Conservation (phyloP, 2,113 vertebrate species). For the Ctenodactylus gundi region DNA sequence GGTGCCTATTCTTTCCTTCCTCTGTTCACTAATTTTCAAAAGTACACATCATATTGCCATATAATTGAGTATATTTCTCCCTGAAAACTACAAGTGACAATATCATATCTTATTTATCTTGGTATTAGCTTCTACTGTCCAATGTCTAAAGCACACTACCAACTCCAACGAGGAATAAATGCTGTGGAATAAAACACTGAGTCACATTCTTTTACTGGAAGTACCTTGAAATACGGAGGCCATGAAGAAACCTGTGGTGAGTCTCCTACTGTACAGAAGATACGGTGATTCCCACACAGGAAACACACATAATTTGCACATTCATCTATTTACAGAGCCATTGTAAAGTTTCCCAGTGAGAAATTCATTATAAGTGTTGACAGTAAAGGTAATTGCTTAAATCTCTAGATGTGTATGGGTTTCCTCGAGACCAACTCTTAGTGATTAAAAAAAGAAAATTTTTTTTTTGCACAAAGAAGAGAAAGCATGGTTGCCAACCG, state of each 20-base stretch:
- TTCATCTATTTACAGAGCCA: slow-evolving; percentile 66
- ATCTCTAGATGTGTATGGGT: not conserved
- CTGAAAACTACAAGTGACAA: not conserved
- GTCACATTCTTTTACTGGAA: not conserved
- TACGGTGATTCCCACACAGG: not conserved
- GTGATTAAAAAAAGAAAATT: slow-evolving; percentile 14
- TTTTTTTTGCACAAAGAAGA: not conserved
- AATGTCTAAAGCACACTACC: not conserved
- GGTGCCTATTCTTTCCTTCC: not conserved
- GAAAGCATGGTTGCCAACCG: not conserved
- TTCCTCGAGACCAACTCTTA: not conserved
- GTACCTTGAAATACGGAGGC: not conserved
- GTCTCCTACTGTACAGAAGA: not conserved
- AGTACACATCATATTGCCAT: not conserved
- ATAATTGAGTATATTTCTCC: not conserved
- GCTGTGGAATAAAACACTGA: slow-evolving; percentile 21
- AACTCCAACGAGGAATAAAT: not conserved
- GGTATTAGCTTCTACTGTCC: not conserved
- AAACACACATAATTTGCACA: not conserved
- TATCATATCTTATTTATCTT: not conserved
- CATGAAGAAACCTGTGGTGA: not conserved
- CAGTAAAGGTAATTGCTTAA: slow-evolving; percentile 74
- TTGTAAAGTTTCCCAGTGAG: slow-evolving; percentile 77
- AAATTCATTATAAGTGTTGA: slow-evolving; percentile 80
- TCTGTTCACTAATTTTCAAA: not conserved